A percentile compares a stretch with the other conserved stretches of the same genome.
phyloP scores from a whole-genome alignment of 1,140 invertebrate species.

The Centruroides sculpturatus region DNA sequence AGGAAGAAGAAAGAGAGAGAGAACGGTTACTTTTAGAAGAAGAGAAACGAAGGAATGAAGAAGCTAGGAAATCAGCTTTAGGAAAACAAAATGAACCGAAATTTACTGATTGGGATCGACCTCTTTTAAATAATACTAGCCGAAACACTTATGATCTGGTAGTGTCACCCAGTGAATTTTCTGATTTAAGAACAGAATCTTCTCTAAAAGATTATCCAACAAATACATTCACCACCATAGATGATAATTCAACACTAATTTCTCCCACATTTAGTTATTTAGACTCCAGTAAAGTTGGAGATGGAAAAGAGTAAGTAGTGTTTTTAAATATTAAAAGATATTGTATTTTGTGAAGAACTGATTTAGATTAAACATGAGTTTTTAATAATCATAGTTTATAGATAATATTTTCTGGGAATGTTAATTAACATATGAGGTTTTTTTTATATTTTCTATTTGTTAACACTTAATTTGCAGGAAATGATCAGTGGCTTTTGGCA shows the following conservation, averaged over 20 bases:
- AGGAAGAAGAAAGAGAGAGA: slow-evolving; percentile 20
- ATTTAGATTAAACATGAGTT: no score
- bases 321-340: no score
- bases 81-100: slow-evolving; percentile 13
- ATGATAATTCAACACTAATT: neutral
- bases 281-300: no score
- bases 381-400: no score
- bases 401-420: no score
- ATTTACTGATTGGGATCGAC: neutral
- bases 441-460: neutral
- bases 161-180: neutral
- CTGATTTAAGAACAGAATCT: neutral
- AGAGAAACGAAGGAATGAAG: slow-evolving; percentile 9
- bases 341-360: no score
- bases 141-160: slow-evolving; percentile 14
- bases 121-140: slow-evolving; percentile 6
- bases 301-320: no score
- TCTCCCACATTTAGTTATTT: no score
- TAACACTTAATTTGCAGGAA: no score
- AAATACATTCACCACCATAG: neutral
- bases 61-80: slow-evolving; percentile 1
- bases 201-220: neutral
- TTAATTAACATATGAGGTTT: no score
- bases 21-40: slow-evolving; percentile 17
- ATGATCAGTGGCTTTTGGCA: no score